A percentile compares a stretch with the other conserved stretches of the same genome.
Conservation (phyloP, 2,888 invertebrate genomes). For the Mythimna loreyi region DNA sequence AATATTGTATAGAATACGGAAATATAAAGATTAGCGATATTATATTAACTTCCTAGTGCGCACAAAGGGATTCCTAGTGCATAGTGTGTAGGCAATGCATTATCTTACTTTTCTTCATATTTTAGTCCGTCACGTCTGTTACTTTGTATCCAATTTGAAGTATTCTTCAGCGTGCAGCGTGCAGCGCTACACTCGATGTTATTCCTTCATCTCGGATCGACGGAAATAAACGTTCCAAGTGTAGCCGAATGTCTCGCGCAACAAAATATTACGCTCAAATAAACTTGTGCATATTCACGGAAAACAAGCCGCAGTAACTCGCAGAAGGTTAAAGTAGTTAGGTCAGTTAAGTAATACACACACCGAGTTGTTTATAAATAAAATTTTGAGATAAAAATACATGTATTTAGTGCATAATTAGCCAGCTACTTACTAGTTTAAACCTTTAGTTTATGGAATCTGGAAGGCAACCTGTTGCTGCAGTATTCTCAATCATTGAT, state of each 20-base stretch:
- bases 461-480: too few relatives aligned
- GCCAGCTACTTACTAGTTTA: too few relatives aligned
- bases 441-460: too few relatives aligned
- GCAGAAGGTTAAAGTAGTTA: conserved; percentile 40
- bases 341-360: not conserved
- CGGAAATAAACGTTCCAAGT: conserved; percentile 56
- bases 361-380: too few relatives aligned
- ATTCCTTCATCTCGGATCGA: conserved; percentile 56
- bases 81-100: not conserved
- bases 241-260: conserved; percentile 52
- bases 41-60: not conserved
- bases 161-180: not conserved
- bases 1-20: too few relatives aligned
- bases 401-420: too few relatives aligned
- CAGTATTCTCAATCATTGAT: too few relatives aligned
- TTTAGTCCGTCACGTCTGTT: not conserved
- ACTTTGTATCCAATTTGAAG: not conserved
- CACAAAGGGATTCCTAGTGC: not conserved
- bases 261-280: conserved; percentile 52
- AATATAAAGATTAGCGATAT: too few relatives aligned
- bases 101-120: not conserved
- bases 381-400: too few relatives aligned
- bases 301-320: not conserved
- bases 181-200: conserved; percentile 24
- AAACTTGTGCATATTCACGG: conserved; percentile 54